Conservation (phyloP, 2,888 invertebrate genomes). For the Metallyticus violacea region DNA sequence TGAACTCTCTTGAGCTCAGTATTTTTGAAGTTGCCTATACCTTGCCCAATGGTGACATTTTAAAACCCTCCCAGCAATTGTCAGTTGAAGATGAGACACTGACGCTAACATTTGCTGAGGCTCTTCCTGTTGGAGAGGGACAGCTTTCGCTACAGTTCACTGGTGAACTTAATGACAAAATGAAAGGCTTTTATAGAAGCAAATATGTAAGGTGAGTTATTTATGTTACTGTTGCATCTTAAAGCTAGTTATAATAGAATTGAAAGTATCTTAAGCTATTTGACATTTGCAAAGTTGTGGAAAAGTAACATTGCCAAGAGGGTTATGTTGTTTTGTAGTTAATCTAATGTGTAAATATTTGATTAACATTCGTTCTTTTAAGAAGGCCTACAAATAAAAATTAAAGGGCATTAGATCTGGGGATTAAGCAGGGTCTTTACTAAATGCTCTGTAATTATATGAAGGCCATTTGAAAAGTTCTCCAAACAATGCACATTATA, state of each 20-base stretch:
- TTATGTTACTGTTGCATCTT: background rate
- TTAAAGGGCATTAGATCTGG: too few species aligned
- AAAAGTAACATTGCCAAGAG: too few species aligned
- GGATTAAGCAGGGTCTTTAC: too few species aligned
- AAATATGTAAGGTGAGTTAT: conserved; percentile 63
- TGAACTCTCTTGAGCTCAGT: conserved; percentile 76
- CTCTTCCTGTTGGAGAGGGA: conserved; percentile 55
- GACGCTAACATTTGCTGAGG: conserved; percentile 60
- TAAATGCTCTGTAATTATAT: too few species aligned
- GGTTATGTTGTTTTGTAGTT: too few species aligned
- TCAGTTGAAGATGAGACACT: conserved; percentile 65
- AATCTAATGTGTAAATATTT: too few species aligned
- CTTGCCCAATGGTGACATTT: conserved; percentile 48
- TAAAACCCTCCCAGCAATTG: conserved; percentile 43
- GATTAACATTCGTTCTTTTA: too few species aligned
- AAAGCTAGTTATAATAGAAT: background rate
- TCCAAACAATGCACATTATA: too few species aligned
- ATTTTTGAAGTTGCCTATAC: conserved; percentile 61
- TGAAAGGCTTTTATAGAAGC: conserved; percentile 93
- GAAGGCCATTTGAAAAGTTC: too few species aligned
- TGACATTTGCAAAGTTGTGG: too few species aligned
- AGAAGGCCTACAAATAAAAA: too few species aligned
- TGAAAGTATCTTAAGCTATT: background rate
- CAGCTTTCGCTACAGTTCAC: conserved; percentile 68
- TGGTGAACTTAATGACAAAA: conserved; percentile 87